Percentiles rank a stretch among this genome's conserved stretches.
phyloP scores from a whole-genome alignment of 2,113 vertebrate genomes.

The Xenopus borealis region DNA sequence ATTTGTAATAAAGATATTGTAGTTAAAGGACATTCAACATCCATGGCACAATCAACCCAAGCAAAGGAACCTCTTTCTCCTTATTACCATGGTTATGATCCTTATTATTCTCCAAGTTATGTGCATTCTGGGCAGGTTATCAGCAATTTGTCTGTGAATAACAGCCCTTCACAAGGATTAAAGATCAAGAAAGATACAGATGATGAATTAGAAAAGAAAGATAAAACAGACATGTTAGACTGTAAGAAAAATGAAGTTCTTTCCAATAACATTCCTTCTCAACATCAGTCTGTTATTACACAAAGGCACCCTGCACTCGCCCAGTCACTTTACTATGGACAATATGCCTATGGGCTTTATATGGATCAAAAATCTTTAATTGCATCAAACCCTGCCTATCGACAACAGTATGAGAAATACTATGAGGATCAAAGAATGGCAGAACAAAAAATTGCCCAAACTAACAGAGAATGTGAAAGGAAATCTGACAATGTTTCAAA shows the following conservation, averaged over 20 bases:
- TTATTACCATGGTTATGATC: conserved; percentile 90
- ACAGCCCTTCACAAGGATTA: conserved; percentile 65
- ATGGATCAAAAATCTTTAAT: conserved; percentile 95
- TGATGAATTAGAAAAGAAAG: conserved; percentile 80
- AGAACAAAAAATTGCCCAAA: conserved; percentile 82
- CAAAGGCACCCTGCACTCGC: conserved; percentile 93
- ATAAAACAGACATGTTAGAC: conserved; percentile 71
- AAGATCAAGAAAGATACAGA: conserved; percentile 85
- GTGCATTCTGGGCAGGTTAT: conserved; percentile 82
- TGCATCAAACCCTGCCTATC: conserved; percentile 78
- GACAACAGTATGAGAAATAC: conserved; percentile 81
- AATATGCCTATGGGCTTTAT: conserved; percentile 92
- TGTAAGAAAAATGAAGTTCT: conserved; percentile 76
- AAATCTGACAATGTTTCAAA: conserved; percentile 68
- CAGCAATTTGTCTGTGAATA: conserved; percentile 69
- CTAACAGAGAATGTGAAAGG: conserved; percentile 68
- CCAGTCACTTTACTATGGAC: conserved; percentile 96
- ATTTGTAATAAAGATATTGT: conserved; percentile 72
- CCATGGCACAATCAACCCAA: conserved; percentile 64
- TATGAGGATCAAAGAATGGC: conserved; percentile 84
- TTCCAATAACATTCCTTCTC: conserved; percentile 74
- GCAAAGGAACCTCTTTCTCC: conserved; percentile 86
- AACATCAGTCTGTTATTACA: conserved; percentile 91
- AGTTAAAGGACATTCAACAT: conserved; percentile 75
- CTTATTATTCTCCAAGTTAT: conserved; percentile 90